Conservation (phyloP, 2,888 invertebrate species). For the Gortyna flavago region DNA sequence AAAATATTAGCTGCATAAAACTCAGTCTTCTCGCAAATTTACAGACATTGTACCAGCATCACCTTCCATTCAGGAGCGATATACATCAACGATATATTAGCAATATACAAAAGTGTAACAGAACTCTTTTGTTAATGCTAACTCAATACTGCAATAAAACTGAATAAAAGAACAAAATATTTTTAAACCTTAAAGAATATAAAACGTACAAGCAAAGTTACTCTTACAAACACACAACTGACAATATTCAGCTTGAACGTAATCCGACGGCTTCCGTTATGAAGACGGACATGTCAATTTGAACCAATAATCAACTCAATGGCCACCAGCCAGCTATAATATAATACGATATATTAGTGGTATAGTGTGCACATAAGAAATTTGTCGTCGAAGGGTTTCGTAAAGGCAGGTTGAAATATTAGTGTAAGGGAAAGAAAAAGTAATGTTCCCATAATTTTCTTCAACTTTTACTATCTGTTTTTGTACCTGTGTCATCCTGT, state of each 20-base stretch:
- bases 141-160: background rate
- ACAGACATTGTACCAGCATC: background rate
- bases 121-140: background rate
- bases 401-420: background rate
- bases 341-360: constrained; percentile 2
- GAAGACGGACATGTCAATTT: constrained; percentile 88
- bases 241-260: constrained; percentile 64
- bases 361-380: background rate
- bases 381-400: background rate
- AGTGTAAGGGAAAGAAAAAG: background rate
- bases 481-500: background rate
- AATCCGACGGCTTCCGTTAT: constrained; percentile 81
- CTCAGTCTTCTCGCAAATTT: background rate
- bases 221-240: background rate
- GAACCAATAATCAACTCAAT: constrained; percentile 79
- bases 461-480: background rate
- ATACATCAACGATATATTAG: background rate
- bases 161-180: background rate
- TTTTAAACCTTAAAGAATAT: background rate
- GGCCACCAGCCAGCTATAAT: constrained; percentile 40
- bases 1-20: background rate
- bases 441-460: fast-evolving
- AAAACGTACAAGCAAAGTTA: background rate
- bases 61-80: background rate
- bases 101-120: background rate